phyloP scores from a whole-genome alignment of 2,113 vertebrate species.

The Oenanthe melanoleuca region DNA sequence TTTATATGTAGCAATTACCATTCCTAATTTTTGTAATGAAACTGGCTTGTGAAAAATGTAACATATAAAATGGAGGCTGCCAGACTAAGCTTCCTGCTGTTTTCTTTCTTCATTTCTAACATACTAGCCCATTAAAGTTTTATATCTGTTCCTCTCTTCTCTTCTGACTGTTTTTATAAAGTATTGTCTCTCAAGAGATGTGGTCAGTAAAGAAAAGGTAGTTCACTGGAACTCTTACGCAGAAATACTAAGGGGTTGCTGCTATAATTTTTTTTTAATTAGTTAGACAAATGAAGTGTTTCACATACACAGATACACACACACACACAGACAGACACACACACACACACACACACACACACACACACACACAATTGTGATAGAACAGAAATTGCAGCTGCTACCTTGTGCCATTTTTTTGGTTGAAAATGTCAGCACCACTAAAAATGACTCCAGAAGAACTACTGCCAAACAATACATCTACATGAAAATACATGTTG shows the following conservation, averaged over 20 bases:
- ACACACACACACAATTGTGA: neutral
- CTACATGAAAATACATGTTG: neutral
- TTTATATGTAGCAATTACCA: constrained; percentile 44
- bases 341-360: neutral
- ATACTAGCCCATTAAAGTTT: neutral
- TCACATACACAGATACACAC: neutral
- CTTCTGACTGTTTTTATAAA: neutral
- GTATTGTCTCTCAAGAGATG: neutral
- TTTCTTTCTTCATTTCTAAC: neutral
- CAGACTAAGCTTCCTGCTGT: neutral
- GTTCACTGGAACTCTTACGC: neutral
- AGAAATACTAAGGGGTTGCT: neutral
- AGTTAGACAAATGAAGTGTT: neutral
- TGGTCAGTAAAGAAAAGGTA: neutral
- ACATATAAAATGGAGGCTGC: neutral
- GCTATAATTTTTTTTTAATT: neutral
- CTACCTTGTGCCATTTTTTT: neutral
- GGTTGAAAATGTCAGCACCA: neutral
- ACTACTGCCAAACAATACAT: neutral
- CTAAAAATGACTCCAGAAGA: neutral
- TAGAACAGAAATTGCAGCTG: neutral
- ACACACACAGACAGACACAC: neutral
- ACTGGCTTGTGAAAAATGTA: constrained; percentile 22
- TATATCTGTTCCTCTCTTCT: neutral
- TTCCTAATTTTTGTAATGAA: constrained; percentile 59